phyloP scores from a whole-genome alignment of 2,888 invertebrate species.

The Notocelia uddmanniana region DNA sequence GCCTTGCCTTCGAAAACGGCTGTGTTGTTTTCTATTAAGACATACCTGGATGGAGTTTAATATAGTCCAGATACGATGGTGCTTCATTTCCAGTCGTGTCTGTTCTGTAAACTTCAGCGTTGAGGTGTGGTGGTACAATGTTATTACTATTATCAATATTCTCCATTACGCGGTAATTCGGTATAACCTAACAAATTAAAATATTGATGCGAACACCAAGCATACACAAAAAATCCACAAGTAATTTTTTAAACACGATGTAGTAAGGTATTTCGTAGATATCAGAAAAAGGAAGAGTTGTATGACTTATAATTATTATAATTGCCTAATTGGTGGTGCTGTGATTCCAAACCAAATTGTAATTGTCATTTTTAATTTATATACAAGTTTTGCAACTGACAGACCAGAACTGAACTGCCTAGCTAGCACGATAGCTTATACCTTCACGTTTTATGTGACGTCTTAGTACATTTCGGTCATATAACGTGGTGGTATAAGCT shows the following conservation, averaged over 20 bases:
- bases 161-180: conserved; percentile 59
- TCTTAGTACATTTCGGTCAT: too few species aligned
- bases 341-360: too few species aligned
- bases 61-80: conserved; percentile 73
- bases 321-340: too few species aligned
- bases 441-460: too few species aligned
- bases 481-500: too few species aligned
- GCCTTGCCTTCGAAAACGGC: not conserved
- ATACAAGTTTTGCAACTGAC: too few species aligned
- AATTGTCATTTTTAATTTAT: too few species aligned
- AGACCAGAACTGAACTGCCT: too few species aligned
- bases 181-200: conserved; percentile 11
- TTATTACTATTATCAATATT: conserved; percentile 72
- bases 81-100: conserved; percentile 70
- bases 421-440: too few species aligned
- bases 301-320: too few species aligned
- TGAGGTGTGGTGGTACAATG: conserved; percentile 78
- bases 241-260: not conserved
- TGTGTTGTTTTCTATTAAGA: not conserved
- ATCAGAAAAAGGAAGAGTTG: too few species aligned
- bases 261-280: not conserved
- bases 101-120: conserved; percentile 79
- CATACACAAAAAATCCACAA: too few species aligned
- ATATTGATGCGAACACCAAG: not conserved
- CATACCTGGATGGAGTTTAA: conserved; percentile 70